A percentile compares a stretch with the other conserved stretches of the same genome.
Evolutionary conservation across 2,113 vertebrate genomes (phyloP).

Genomic region (Empidonax alnorum): DNA sequence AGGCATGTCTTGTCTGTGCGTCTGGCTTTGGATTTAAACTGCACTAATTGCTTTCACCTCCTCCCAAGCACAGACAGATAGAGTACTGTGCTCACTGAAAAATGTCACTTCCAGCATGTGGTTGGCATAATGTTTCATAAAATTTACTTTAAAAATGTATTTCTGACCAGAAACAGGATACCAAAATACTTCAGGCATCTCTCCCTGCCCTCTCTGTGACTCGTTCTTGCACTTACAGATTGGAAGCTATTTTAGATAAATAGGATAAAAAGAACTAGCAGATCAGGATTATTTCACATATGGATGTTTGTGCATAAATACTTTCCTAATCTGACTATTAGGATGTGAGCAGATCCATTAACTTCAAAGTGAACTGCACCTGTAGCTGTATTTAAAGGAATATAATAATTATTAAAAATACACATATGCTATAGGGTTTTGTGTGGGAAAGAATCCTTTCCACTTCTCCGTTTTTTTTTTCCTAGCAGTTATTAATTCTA

Average conservation of each 20-base stretch:
- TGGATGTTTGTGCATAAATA: neutral
- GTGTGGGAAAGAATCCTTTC: neutral
- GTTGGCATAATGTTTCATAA: neutral
- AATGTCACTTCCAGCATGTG: neutral
- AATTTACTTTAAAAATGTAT: neutral
- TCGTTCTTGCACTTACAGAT: neutral
- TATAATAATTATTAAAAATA: neutral
- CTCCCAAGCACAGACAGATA: neutral
- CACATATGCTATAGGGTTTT: neutral
- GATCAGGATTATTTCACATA: neutral
- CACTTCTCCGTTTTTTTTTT: neutral
- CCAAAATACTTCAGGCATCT: neutral
- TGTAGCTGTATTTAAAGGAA: neutral
- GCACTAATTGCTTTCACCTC: neutral
- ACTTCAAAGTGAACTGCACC: neutral
- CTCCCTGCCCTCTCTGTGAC: neutral
- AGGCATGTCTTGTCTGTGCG: neutral
- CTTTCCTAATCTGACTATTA: neutral
- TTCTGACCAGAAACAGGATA: slow-evolving; percentile 1
- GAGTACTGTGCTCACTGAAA: neutral
- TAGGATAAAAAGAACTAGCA: neutral
- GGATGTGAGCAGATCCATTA: neutral
- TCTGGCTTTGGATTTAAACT: neutral
- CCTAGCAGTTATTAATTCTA: neutral
- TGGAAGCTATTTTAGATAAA: slow-evolving; percentile 1